Evolutionary conservation across 2,888 invertebrate species (phyloP), one percentile per base, ranked within the genome.

Genomic region (Athalia circularis): DNA sequence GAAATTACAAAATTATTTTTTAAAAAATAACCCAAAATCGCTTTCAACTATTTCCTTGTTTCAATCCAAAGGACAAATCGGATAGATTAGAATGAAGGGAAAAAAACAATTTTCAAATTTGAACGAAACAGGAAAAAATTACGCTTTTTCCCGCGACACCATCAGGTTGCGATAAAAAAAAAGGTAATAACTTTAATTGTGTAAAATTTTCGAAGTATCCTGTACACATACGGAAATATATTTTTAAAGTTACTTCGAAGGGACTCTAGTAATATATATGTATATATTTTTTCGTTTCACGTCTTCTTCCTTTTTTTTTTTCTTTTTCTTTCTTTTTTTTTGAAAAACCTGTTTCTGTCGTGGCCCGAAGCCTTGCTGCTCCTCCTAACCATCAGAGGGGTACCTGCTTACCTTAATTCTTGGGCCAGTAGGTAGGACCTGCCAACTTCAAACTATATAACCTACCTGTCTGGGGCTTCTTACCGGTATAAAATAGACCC

Each of bases 341-440:
- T 70, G 85, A 86, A 86, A 87, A 88, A 88, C 88, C 87, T 87
- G 88, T 88, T 88, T 85, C 84, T 83, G 79, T 15, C 67, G n/a
- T 65, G 72, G 72, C 13, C 72, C 57, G 61, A 45, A 45, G 5
- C 62, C 62, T 45, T 59, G 61, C n/a, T 54, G 67, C 11, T 62
- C 62, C 45, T 75, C 75, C 62, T 62, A 62, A 61, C 72, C 75
- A 48, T 78, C 83, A 80, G 29, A 29, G 81, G 85, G 86, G 87
- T 88, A 88, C 88, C 88, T 88, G 88, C 86, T 86, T 86, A 85
- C 86, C 87, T 88, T 87, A 87, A 88, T 88, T 86, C 86, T 82
- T 82, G 83, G 86, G 86, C 83, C 29, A 29, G 29, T 29, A 29
- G 87, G 86, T 87, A 86, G 84, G 86, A 84, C 86, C 85, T 85